These are phyloP conservation scores for Ciconia stormi DNA, from an alignment of 2,113 vertebrate species.

Conservation along the genomic window DNA sequence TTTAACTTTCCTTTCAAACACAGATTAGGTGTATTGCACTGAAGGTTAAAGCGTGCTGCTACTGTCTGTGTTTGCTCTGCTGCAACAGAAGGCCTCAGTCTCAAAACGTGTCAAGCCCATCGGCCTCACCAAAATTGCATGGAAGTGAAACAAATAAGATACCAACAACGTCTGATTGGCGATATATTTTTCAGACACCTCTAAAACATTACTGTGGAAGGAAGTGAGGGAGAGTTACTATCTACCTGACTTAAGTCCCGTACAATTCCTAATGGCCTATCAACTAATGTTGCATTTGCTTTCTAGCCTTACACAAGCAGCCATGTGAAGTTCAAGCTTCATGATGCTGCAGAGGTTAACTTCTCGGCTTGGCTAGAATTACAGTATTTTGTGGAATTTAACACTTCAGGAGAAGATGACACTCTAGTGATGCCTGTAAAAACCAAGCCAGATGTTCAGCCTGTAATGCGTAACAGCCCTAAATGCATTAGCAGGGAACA, in stretches of 20 bases:
- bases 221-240: background rate
- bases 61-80: background rate
- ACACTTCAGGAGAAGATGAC: slow-evolving; percentile 25
- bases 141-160: background rate
- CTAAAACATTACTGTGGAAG: background rate
- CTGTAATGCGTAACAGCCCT: background rate
- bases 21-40: background rate
- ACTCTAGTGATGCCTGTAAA: background rate
- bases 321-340: background rate
- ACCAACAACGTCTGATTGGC: background rate
- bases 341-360: background rate
- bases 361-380: background rate
- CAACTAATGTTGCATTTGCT: background rate
- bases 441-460: slow-evolving; percentile 29
- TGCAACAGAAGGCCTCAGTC: background rate
- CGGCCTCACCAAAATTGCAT: background rate
- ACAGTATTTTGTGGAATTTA: slow-evolving; percentile 21
- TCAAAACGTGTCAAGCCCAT: background rate
- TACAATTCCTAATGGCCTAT: background rate
- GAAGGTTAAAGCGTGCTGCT: background rate
- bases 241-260: background rate
- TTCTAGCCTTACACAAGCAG: background rate
- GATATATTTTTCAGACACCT: background rate
- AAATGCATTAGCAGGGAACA: background rate
- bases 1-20: background rate